phyloP scores from a whole-genome alignment of 2,888 invertebrate species.

The Drosophila peninsularis region DNA sequence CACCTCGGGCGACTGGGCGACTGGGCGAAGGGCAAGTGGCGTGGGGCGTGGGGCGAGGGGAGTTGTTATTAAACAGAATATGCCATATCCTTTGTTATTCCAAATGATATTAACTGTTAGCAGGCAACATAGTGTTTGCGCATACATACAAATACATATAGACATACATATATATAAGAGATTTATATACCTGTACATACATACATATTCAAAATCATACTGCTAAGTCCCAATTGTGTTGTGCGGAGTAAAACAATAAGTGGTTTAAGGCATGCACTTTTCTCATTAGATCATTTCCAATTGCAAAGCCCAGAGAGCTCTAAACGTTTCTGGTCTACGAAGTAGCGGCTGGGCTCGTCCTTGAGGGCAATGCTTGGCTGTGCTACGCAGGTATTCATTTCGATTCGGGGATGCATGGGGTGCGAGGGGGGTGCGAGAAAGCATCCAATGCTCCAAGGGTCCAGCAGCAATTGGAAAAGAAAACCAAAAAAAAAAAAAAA shows the following conservation, averaged over 20 bases:
- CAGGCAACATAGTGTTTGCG: constrained; percentile 10
- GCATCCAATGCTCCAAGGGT: constrained; percentile 20
- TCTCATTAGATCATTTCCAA: not conserved
- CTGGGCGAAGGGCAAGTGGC: too few relatives aligned
- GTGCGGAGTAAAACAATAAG: not conserved
- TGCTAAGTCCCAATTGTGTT: not conserved
- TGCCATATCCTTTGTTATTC: constrained; percentile 36
- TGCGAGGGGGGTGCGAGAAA: not conserved
- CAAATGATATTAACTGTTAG: constrained; percentile 7
- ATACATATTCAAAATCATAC: not conserved
- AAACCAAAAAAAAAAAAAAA: constrained; percentile 4
- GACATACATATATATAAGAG: not conserved
- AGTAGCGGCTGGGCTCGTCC: not conserved
- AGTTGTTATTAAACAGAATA: constrained; percentile 52
- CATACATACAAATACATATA: not conserved
- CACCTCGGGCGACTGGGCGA: not conserved
- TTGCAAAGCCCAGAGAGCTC: not conserved
- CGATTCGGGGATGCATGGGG: constrained; percentile 8
- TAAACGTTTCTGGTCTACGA: not conserved
- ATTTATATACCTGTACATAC: not conserved
- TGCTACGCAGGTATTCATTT: constrained; percentile 6
- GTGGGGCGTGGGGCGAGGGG: not conserved
- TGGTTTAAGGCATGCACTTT: not conserved
- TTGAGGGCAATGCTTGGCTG: not conserved
- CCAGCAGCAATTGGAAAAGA: constrained; percentile 21